Percentiles rank a stretch among this genome's conserved stretches.
phyloP scores from a whole-genome alignment of 2,113 vertebrate genomes.

The Ochotona princeps region DNA sequence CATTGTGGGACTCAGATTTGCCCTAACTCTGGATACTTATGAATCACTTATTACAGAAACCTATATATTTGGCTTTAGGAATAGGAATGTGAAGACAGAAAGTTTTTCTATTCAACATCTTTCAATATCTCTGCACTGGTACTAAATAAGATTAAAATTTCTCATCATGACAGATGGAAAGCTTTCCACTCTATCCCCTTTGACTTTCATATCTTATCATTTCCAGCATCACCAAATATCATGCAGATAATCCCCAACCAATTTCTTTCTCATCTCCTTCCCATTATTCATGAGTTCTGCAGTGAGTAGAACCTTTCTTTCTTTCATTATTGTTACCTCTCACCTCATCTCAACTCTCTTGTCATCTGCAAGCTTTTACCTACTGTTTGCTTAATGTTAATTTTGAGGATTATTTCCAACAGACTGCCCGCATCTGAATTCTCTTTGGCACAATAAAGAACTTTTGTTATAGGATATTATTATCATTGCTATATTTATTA shows the following conservation, averaged over 20 bases:
- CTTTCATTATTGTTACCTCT: neutral
- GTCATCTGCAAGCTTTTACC: neutral
- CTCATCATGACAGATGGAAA: neutral
- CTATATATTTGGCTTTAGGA: neutral
- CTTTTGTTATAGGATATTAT: too few relatives aligned
- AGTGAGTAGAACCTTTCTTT: neutral
- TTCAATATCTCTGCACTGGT: neutral
- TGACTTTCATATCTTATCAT: neutral
- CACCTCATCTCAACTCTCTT: neutral
- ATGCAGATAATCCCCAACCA: neutral
- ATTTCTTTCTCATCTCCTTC: neutral
- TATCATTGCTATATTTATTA: too few relatives aligned
- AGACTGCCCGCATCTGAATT: neutral
- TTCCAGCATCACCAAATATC: neutral
- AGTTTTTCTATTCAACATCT: neutral
- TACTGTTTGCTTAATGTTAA: neutral
- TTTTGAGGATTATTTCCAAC: neutral
- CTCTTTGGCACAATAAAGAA: neutral
- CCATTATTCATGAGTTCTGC: neutral
- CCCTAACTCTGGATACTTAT: neutral
- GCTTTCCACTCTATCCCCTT: neutral
- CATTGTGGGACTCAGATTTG: neutral
- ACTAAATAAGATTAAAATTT: neutral
- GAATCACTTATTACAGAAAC: neutral
- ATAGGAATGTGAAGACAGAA: neutral